Evolutionary conservation across 2,797 vertebrate species (phyloP).

Genomic region (Sebastes taczanowskii): DNA sequence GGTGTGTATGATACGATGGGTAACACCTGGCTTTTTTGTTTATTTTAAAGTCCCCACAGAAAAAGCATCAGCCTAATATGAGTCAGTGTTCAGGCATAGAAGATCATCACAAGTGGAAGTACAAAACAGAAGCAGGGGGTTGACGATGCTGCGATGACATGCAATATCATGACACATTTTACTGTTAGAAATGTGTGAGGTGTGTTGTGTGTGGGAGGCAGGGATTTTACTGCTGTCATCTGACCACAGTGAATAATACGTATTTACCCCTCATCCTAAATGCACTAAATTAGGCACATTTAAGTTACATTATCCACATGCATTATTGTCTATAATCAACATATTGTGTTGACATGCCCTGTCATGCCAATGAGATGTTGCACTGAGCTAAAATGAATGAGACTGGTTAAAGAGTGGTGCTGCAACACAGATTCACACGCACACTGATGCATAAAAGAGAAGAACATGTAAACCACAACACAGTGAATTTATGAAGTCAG

Average conservation of each 20-base stretch:
- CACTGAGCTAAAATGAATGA: background rate
- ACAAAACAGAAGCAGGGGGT: background rate
- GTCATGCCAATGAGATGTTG: slow-evolving; percentile 1
- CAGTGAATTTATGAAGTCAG: background rate
- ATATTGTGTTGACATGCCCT: background rate
- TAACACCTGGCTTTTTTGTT: background rate
- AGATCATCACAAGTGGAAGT: background rate
- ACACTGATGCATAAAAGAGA: background rate
- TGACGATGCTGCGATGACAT: background rate
- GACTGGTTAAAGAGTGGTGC: background rate
- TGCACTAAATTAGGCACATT: rapidly evolving
- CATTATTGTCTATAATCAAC: background rate
- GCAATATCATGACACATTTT: background rate
- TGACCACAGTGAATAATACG: background rate
- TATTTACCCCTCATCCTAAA: background rate
- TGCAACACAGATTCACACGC: background rate
- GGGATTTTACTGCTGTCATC: background rate
- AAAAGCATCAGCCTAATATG: background rate
- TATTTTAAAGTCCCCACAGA: no score
- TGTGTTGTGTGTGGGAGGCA: background rate
- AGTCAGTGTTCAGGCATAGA: background rate
- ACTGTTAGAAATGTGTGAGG: background rate
- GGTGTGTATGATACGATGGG: slow-evolving; percentile 2
- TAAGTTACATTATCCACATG: background rate
- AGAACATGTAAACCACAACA: background rate